Evolutionary conservation across 2,113 vertebrate genomes (phyloP).

Genomic region (Noturus placidus): DNA sequence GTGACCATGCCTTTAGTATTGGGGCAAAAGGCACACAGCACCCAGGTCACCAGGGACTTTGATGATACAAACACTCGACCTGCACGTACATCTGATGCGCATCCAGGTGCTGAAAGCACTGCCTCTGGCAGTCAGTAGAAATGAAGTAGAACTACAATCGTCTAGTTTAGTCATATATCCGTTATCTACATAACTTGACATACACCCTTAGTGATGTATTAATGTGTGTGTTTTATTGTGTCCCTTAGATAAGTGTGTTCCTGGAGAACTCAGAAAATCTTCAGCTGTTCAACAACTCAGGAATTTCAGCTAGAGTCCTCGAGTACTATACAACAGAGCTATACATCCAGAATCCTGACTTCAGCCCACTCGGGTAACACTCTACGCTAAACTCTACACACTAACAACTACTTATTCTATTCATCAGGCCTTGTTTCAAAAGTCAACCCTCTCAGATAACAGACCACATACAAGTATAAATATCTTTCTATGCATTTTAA

Average conservation of each 20-base stretch:
- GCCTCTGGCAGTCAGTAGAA: too few species aligned
- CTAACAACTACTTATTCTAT: conserved; percentile 56
- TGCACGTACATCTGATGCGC: too few species aligned
- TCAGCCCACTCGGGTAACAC: conserved; percentile 33
- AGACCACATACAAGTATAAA: not conserved
- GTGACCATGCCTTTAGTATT: too few species aligned
- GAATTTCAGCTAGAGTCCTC: conserved; percentile 46
- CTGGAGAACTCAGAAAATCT: conserved; percentile 59
- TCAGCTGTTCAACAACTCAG: conserved; percentile 60
- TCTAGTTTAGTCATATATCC: not conserved
- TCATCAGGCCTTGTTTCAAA: conserved; percentile 38
- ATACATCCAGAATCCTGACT: conserved; percentile 51
- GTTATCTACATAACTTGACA: not conserved
- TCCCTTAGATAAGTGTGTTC: conserved; percentile 55
- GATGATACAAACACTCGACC: too few species aligned
- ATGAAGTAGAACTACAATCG: too few species aligned
- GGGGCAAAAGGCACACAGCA: too few species aligned
- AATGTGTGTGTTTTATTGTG: not conserved
- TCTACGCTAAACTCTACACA: not conserved
- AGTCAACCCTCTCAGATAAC: conserved; percentile 40
- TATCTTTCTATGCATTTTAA: not conserved
- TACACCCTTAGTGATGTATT: conserved; percentile 7
- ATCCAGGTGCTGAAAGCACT: too few species aligned
- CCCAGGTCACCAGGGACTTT: too few species aligned
- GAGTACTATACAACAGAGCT: conserved; percentile 56